A percentile compares a stretch with the other conserved stretches of the same genome.
phyloP scores from a whole-genome alignment of 2,113 vertebrate species.

The Poeciliopsis occidentalis region DNA sequence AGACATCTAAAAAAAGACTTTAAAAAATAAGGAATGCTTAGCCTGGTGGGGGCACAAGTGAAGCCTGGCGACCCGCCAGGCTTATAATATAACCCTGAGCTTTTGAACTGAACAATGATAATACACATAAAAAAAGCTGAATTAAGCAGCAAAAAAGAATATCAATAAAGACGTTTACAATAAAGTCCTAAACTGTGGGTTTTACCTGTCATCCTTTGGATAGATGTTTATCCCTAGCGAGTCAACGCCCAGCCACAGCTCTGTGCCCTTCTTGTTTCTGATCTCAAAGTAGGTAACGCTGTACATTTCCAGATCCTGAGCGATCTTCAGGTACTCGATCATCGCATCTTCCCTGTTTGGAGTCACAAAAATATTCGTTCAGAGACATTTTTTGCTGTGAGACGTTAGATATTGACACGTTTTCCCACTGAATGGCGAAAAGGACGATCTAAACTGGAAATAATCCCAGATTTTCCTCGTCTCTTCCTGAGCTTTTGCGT shows the following conservation, averaged over 20 bases:
- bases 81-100: neutral
- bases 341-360: constrained; percentile 88
- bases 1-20: neutral
- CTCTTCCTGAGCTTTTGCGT: too few species aligned
- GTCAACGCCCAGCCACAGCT: constrained; percentile 95
- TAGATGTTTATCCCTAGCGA: constrained; percentile 97
- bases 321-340: constrained; percentile 95
- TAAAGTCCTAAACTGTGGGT: neutral
- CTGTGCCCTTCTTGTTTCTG: constrained; percentile 97
- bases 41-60: too few species aligned
- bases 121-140: neutral
- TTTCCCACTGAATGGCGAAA: neutral
- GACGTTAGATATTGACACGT: neutral
- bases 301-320: constrained; percentile 98
- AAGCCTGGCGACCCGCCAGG: too few species aligned
- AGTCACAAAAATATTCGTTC: neutral
- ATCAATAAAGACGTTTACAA: neutral
- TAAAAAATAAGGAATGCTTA: too few species aligned
- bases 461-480: too few species aligned
- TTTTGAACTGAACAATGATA: neutral
- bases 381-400: neutral
- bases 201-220: constrained; percentile 91
- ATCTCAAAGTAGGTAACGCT: constrained; percentile 98
- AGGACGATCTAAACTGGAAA: neutral
- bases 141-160: neutral